These are phyloP conservation scores for Apostichopus californicus DNA, from an alignment of 35 echinoderm and acorn worm species.

Conservation along the genomic window DNA sequence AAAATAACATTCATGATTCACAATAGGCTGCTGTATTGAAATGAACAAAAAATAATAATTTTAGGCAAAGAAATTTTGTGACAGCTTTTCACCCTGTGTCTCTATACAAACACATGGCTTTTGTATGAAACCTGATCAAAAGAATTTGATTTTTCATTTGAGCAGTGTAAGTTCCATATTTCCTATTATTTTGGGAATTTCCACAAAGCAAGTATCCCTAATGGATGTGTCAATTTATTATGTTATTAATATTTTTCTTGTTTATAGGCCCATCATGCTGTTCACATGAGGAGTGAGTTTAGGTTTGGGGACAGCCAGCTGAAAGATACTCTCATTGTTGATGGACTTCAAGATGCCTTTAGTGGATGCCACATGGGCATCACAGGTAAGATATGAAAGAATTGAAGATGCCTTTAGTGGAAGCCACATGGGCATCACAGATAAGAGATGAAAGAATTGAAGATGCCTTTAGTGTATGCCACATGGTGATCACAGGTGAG, in stretches of 20 bases:
- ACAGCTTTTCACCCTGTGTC: too few relatives aligned
- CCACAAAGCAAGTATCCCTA: too few relatives aligned
- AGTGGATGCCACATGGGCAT: constrained; percentile 96
- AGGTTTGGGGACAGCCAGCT: constrained; percentile 79
- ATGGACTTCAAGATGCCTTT: constrained; percentile 91
- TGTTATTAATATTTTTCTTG: not conserved
- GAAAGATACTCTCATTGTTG: constrained; percentile 72
- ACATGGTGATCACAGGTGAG: constrained; percentile 97
- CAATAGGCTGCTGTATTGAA: too few relatives aligned
- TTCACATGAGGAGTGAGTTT: constrained; percentile 81
- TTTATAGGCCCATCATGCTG: constrained; percentile 83
- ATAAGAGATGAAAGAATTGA: constrained; percentile 83
- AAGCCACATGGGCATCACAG: constrained; percentile 98
- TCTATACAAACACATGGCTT: too few relatives aligned
- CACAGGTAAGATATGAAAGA: constrained; percentile 64
- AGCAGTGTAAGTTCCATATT: too few relatives aligned
- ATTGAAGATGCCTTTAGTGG: constrained; percentile 72
- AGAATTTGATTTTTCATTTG: too few relatives aligned
- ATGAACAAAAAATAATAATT: too few relatives aligned
- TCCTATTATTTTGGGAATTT: too few relatives aligned
- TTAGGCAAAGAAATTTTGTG: too few relatives aligned
- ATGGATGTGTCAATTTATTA: too few relatives aligned
- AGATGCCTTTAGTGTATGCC: constrained; percentile 83
- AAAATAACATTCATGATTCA: too few relatives aligned
- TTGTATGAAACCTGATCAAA: too few relatives aligned